Evolutionary conservation across 2,113 vertebrate genomes (phyloP).

Genomic region (Opisthocomus hoazin): DNA sequence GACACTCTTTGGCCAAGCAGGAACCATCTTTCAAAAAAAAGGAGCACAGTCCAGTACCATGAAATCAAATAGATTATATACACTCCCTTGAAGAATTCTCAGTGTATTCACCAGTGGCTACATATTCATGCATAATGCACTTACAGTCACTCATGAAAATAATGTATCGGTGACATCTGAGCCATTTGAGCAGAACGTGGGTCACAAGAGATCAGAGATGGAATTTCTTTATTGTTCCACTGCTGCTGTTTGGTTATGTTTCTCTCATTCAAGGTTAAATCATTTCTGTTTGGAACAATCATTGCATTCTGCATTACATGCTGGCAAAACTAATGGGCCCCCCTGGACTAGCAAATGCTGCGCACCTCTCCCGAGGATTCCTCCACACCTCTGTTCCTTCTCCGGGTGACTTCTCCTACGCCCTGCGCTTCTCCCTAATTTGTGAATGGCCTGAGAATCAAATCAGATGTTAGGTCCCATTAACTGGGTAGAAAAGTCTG

Average conservation of each 20-base stretch:
- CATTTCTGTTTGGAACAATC: slow-evolving; percentile 21
- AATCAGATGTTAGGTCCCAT: neutral
- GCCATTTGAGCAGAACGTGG: neutral
- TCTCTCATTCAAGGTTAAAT: slow-evolving; percentile 49
- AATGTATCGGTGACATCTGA: neutral
- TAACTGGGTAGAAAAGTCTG: neutral
- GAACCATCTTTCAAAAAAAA: neutral
- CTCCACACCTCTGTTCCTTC: neutral
- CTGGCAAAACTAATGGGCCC: neutral
- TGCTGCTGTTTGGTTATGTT: slow-evolving; percentile 1
- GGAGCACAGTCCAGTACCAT: neutral
- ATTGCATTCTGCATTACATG: neutral
- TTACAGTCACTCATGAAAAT: neutral
- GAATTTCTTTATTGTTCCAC: slow-evolving; percentile 18
- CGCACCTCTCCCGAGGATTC: neutral
- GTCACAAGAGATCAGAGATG: slow-evolving; percentile 2
- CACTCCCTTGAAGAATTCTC: neutral
- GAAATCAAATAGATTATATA: neutral
- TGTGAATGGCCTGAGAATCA: neutral
- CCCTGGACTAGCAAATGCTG: neutral
- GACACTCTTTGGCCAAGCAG: neutral
- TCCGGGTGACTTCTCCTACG: neutral
- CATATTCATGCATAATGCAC: slow-evolving; percentile 37
- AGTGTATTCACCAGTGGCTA: neutral
- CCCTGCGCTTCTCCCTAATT: neutral